phyloP scores from a whole-genome alignment of 35 echinoderm and acorn worm genomes.

The Stichopus chloronotus region DNA sequence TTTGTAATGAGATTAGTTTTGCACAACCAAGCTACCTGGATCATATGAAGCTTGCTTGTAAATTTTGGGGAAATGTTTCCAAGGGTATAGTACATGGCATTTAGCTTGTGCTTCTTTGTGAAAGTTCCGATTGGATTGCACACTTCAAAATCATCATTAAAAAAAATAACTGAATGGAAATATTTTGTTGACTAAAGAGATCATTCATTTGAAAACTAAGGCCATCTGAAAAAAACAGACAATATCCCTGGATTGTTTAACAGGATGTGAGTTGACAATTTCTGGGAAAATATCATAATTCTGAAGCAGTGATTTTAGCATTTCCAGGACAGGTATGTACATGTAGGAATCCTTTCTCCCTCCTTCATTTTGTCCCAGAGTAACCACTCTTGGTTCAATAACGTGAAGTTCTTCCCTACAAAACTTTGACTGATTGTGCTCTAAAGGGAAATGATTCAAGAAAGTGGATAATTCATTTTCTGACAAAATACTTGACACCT shows the following conservation, averaged over 20 bases:
- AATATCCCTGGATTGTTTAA: background rate
- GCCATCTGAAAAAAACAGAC: conserved; percentile 1
- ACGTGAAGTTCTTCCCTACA: background rate
- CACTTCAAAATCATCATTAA: conserved; percentile 32
- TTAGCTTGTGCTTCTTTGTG: conserved; percentile 30
- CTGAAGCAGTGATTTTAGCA: conserved; percentile 16
- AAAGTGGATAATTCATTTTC: conserved; percentile 13
- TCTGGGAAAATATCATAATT: conserved; percentile 7
- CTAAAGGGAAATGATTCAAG: background rate
- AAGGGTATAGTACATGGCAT: conserved; percentile 22
- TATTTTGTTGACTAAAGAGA: background rate
- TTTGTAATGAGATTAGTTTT: background rate
- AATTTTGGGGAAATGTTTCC: background rate
- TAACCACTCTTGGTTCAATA: conserved; percentile 3
- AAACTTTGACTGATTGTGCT: background rate
- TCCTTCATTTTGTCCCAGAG: background rate
- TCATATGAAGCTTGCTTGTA: background rate
- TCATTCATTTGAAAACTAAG: conserved; percentile 6
- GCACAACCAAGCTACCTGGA: conserved; percentile 36
- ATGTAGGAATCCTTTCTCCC: conserved; percentile 2
- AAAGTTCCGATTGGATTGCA: conserved; percentile 31
- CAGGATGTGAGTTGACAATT: background rate
- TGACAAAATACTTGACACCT: conserved; percentile 7
- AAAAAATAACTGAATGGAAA: conserved; percentile 1
- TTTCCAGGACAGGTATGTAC: background rate